Percentiles rank a stretch among this genome's conserved stretches.
Conservation (phyloP, 2,797 vertebrate genomes). For the Coccyzus lansbergi region DNA sequence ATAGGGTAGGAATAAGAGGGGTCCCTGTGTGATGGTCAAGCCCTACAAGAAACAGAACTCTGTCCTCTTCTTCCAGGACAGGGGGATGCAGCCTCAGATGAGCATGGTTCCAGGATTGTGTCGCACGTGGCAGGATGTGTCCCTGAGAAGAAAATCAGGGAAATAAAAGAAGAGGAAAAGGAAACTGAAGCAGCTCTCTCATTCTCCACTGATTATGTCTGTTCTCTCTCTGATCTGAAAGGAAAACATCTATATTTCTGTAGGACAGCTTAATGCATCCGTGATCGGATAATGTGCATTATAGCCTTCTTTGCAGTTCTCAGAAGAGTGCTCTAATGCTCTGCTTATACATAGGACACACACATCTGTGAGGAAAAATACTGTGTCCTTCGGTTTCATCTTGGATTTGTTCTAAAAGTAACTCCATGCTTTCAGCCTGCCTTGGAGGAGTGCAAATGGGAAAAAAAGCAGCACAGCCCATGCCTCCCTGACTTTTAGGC, state of each 20-base stretch:
- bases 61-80: neutral
- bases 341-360: conserved; percentile 37
- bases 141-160: neutral
- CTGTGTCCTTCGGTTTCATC: neutral
- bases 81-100: no score
- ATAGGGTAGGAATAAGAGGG: neutral
- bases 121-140: neutral
- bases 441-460: rapidly evolving
- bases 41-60: neutral
- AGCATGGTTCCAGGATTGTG: neutral
- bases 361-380: conserved; percentile 40
- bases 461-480: neutral
- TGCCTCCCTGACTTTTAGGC: conserved; percentile 7
- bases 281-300: conserved; percentile 1
- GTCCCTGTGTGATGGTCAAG: neutral
- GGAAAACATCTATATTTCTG: conserved; percentile 25
- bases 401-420: neutral
- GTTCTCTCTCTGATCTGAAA: conserved; percentile 11
- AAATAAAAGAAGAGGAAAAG: neutral
- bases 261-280: conserved; percentile 28
- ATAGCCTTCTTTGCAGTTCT: conserved; percentile 27
- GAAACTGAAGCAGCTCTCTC: conserved; percentile 27
- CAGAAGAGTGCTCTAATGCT: conserved; percentile 54
- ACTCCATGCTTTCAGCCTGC: neutral
- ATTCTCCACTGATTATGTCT: neutral